Percentiles rank a stretch among this genome's conserved stretches.
Evolutionary conservation across 2,888 invertebrate species (phyloP).

Genomic region (Didymodactylos carnosus): DNA sequence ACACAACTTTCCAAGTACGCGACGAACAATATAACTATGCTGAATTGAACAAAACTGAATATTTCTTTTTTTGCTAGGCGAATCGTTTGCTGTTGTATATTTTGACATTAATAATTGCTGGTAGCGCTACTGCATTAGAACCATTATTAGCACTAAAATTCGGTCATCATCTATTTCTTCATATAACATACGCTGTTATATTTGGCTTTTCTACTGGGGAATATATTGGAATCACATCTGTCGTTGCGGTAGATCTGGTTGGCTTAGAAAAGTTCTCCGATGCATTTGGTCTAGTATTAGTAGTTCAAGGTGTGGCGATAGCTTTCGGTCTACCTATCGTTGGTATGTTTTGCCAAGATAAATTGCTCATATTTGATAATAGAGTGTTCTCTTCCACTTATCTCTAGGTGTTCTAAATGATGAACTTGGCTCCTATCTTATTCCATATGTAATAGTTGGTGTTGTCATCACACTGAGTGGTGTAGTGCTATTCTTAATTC

Average conservation of each 20-base stretch:
- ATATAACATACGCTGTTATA: neutral
- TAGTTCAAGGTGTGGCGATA: slow-evolving; percentile 12
- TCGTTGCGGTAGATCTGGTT: slow-evolving; percentile 7
- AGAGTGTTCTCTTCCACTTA: neutral
- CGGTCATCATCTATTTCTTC: too few relatives aligned
- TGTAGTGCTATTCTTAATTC: slow-evolving; percentile 6
- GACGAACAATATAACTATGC: too few relatives aligned
- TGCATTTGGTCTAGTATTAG: slow-evolving; percentile 8
- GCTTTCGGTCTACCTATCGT: slow-evolving; percentile 1
- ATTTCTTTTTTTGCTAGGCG: slow-evolving; percentile 35
- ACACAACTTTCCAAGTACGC: too few relatives aligned
- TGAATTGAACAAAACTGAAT: too few relatives aligned
- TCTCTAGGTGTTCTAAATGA: slow-evolving; percentile 1
- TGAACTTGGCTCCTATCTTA: neutral
- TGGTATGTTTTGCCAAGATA: neutral
- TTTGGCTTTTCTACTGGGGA: neutral
- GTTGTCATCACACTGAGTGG: slow-evolving; percentile 5
- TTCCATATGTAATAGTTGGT: slow-evolving; percentile 4
- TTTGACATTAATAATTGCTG: slow-evolving; percentile 62
- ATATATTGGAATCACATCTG: slow-evolving; percentile 6
- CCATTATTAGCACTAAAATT: too few relatives aligned
- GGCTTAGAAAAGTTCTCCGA: slow-evolving; percentile 12
- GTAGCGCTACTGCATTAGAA: slow-evolving; percentile 60
- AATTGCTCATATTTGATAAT: neutral
- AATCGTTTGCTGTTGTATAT: slow-evolving; percentile 77